Conservation (phyloP, 1,140 invertebrate genomes). For the Dinothrombium tinctorium region DNA sequence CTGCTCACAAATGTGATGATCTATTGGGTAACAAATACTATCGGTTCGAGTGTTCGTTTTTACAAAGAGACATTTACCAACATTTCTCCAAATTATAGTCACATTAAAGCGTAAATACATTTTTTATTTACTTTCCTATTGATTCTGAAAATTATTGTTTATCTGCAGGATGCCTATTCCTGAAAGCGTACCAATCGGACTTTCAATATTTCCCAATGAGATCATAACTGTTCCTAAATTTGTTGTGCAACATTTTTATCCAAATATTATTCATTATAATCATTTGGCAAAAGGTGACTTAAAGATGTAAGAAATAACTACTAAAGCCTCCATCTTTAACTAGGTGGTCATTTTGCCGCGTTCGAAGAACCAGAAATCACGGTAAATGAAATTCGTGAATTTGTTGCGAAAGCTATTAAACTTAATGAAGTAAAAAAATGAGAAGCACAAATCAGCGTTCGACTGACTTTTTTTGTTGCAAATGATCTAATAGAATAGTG, state of each 20-base stretch:
- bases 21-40: slow-evolving; percentile 52
- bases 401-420: no score
- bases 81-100: slow-evolving; percentile 31
- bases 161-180: slow-evolving; percentile 11
- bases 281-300: slow-evolving; percentile 22
- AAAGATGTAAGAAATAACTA: no score
- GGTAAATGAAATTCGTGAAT: slow-evolving; percentile 5
- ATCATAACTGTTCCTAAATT: slow-evolving; percentile 17
- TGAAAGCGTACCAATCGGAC: slow-evolving; percentile 20
- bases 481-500: no score
- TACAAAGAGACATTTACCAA: slow-evolving; percentile 34
- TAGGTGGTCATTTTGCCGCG: slow-evolving; percentile 67
- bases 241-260: not conserved
- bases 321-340: no score
- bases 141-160: no score
- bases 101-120: not conserved
- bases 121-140: no score
- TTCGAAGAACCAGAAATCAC: slow-evolving; percentile 37
- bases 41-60: slow-evolving; percentile 45
- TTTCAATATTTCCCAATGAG: slow-evolving; percentile 23
- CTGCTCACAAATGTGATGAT: slow-evolving; percentile 68
- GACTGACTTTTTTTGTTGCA: no score
- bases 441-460: no score
- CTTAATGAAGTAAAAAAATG: no score
- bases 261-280: slow-evolving; percentile 20